These are phyloP conservation scores for Micrasema longulum DNA, from an alignment of 1,140 invertebrate genomes.

Conservation along the genomic window DNA sequence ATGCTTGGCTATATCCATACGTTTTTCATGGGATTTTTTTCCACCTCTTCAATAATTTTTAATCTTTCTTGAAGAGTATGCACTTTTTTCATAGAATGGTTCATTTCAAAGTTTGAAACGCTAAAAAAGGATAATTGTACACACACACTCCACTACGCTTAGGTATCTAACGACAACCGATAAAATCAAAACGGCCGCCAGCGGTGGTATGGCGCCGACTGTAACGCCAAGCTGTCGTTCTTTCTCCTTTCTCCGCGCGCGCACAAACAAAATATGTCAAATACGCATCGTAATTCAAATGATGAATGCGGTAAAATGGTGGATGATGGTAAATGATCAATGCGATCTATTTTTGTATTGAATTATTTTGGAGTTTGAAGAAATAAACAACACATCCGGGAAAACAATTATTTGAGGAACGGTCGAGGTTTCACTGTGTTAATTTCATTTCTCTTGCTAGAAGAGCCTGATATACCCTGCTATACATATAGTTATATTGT, in stretches of 20 bases:
- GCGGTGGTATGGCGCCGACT: too few species aligned
- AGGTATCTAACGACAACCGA: neutral
- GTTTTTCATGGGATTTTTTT: slow-evolving; percentile 26
- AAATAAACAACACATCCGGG: too few species aligned
- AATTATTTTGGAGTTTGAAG: too few species aligned
- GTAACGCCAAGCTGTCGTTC: too few species aligned
- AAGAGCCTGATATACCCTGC: too few species aligned
- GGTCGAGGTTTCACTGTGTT: too few species aligned
- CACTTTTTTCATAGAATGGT: too few species aligned
- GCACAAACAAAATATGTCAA: slow-evolving; percentile 1
- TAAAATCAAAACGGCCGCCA: neutral
- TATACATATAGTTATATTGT: too few species aligned
- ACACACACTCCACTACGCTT: neutral
- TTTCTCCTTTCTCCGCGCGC: neutral
- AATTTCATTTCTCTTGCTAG: too few species aligned
- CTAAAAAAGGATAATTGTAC: neutral
- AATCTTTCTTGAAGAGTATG: neutral
- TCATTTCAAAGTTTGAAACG: slow-evolving; percentile 16
- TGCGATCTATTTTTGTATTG: too few species aligned
- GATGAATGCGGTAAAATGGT: slow-evolving; percentile 26
- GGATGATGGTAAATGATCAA: slow-evolving; percentile 7
- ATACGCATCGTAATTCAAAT: slow-evolving; percentile 4
- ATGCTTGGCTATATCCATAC: neutral
- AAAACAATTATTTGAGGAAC: too few species aligned
- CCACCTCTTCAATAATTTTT: slow-evolving; percentile 39